These are phyloP conservation scores for Stegostoma tigrinum DNA, from an alignment of 2,113 vertebrate genomes.

Conservation along the genomic window DNA sequence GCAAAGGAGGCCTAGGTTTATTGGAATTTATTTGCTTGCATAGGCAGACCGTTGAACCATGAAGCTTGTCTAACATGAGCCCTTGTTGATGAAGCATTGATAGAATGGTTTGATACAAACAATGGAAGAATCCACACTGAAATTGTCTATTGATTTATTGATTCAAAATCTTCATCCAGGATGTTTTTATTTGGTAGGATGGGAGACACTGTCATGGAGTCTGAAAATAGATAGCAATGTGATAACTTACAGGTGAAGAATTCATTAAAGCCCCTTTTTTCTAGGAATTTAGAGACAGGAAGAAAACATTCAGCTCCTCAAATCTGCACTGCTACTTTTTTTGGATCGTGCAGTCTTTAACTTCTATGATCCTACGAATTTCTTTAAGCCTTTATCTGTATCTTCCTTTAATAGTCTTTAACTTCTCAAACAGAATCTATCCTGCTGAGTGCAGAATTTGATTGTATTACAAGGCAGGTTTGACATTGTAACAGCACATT, in stretches of 20 bases:
- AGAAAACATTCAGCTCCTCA: background rate
- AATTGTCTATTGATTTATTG: background rate
- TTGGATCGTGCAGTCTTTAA: background rate
- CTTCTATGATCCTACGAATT: no score
- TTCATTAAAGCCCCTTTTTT: background rate
- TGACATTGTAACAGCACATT: background rate
- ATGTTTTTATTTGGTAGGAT: background rate
- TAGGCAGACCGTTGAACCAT: background rate
- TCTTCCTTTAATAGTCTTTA: background rate
- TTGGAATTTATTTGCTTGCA: conserved; percentile 6
- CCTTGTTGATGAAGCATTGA: background rate
- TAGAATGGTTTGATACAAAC: background rate
- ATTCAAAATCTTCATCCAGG: background rate
- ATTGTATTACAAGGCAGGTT: background rate
- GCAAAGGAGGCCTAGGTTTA: background rate
- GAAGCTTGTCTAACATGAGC: background rate
- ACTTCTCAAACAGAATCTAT: background rate
- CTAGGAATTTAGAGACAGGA: background rate
- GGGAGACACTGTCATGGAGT: background rate
- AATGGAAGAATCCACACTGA: background rate
- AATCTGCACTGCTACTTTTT: background rate
- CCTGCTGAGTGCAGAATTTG: background rate
- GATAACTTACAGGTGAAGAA: background rate
- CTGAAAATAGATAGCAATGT: background rate
- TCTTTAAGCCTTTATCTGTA: background rate